A percentile compares a stretch with the other conserved stretches of the same genome.
Evolutionary conservation across 2,113 vertebrate genomes (phyloP).

Genomic region (Siniperca chuatsi): DNA sequence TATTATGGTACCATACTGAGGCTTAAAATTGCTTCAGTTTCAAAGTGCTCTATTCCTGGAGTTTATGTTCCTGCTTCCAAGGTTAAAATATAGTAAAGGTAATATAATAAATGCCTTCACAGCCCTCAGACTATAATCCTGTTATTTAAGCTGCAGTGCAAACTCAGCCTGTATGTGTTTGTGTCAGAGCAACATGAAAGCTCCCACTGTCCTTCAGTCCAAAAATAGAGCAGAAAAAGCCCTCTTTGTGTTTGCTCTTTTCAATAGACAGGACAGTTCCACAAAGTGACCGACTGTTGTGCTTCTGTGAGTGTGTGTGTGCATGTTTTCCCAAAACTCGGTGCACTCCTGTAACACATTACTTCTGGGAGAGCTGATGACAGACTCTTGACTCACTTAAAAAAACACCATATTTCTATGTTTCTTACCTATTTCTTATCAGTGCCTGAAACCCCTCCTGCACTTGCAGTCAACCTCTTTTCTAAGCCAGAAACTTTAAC

Average conservation of each 20-base stretch:
- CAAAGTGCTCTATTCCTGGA: neutral
- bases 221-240: conserved; percentile 70
- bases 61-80: neutral
- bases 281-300: conserved; percentile 55
- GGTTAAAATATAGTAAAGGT: conserved; percentile 14
- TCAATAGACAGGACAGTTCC: conserved; percentile 49
- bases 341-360: conserved; percentile 21
- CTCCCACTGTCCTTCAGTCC: conserved; percentile 58
- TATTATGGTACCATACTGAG: neutral
- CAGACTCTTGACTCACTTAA: conserved; percentile 9
- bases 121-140: conserved; percentile 23
- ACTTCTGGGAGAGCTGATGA: conserved; percentile 12
- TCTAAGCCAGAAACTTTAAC: conserved; percentile 25
- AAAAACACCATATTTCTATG: neutral
- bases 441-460: conserved; percentile 28
- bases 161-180: conserved; percentile 39
- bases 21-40: neutral
- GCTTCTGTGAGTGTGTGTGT: conserved; percentile 15
- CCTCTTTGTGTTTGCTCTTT: conserved; percentile 57
- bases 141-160: conserved; percentile 45
- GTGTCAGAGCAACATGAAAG: conserved; percentile 66
- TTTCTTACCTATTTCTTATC: conserved; percentile 29
- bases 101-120: conserved; percentile 15
- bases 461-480: neutral
- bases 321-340: conserved; percentile 46